Conservation (phyloP, 2,888 invertebrate genomes). For the Subacronicta megacephala region DNA sequence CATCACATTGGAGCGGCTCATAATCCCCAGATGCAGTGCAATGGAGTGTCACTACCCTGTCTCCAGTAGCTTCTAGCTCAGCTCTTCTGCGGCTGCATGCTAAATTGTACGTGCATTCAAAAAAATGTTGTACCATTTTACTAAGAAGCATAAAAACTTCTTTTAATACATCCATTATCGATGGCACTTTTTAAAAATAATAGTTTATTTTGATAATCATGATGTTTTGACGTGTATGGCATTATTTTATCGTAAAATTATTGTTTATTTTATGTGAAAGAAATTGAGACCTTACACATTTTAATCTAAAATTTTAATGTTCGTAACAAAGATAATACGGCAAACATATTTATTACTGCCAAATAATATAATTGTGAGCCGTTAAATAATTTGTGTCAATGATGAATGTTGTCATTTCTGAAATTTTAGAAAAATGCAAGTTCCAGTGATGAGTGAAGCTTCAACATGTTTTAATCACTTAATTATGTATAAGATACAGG, state of each 20-base stretch:
- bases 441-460: slow-evolving; percentile 19
- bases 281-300: slow-evolving; percentile 4
- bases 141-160: slow-evolving; percentile 2
- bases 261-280: slow-evolving; percentile 38
- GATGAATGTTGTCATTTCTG: slow-evolving; percentile 5
- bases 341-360: background rate
- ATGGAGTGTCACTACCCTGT: slow-evolving; percentile 89
- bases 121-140: background rate
- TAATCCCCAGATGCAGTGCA: slow-evolving; percentile 91
- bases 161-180: background rate
- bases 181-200: slow-evolving; percentile 2
- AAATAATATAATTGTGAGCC: slow-evolving; percentile 10
- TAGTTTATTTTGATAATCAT: slow-evolving; percentile 7
- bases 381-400: slow-evolving; percentile 7
- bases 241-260: slow-evolving; percentile 49
- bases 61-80: slow-evolving; percentile 83
- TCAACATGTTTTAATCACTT: slow-evolving; percentile 11
- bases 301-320: slow-evolving; percentile 22
- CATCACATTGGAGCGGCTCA: slow-evolving; percentile 92
- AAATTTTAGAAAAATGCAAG: slow-evolving; percentile 23
- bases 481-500: slow-evolving; percentile 52
- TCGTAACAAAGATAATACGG: slow-evolving; percentile 10
- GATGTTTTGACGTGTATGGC: slow-evolving; percentile 38
- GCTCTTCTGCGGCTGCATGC: slow-evolving; percentile 91
- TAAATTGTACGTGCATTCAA: slow-evolving; percentile 56